Base-by-base conservation (phyloP, 30 jellyfish, hydroid and myxozoan species). In the Turritopsis rubra region DNA sequence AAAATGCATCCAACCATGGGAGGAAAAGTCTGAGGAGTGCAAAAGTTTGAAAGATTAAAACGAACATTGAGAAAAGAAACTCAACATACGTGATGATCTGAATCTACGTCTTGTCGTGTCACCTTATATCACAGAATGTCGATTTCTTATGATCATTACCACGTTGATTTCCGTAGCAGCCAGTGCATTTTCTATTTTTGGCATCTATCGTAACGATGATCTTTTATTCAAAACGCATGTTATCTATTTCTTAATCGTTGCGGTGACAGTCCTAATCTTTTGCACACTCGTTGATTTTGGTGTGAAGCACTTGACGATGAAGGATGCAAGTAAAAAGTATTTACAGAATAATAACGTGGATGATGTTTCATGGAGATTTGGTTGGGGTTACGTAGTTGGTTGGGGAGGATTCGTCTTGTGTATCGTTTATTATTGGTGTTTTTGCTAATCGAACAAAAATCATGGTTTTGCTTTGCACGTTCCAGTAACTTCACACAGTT, bases 381-480 rank as follows among this genome's bases (percentile, higher is more conserved):
- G 30, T 8, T 68, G 77, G 77, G 77, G 77, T 68, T 68, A 68
- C 30, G 77, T 7, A 22, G 77, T 68, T 16, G 77, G 77, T n/a
- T 68, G 77, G 77, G 77, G 77, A 8, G 77, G 0, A 8, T 23
- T 68, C 28, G 28, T 68, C 16, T 19, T 68, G 31, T 68, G 77
- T 68, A 19, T 68, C 16, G 77, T 22, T n/a, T n/a, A 68, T 9
- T 27, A 7, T 17, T 68, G 9, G 28, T 19, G 28, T 23, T 27
- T 27, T 23, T 27, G 21, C 21, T 68, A 9, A 9, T 68, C 21
- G 77, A 68, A 68, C 4, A 68, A 16, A 68, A 68, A 19, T 68
- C 77, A 7, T 41, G 60, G 60, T 41, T 41, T 41, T 41, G 60
- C 60, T 41, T 41, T 13, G 5, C 60, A 41, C 60, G 60, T 13